Base-by-base conservation (phyloP, 2,113 vertebrate species). In the Pimephales promelas region DNA sequence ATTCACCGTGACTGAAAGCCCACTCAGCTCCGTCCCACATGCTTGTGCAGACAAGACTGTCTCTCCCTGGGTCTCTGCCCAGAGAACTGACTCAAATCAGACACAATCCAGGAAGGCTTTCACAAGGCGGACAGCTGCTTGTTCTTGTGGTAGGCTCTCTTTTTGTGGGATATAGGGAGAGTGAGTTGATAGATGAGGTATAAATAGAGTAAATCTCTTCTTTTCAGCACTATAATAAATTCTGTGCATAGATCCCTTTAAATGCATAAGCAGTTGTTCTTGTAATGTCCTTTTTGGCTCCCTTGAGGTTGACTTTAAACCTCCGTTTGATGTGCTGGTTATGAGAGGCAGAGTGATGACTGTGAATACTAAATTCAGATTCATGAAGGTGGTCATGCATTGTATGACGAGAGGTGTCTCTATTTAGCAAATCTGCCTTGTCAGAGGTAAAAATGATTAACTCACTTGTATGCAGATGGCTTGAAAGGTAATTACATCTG, bases 81-180 rank as follows among this genome's bases (percentile, higher is more conserved):
- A 64, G 34, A 68, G 70, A 76, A 75, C 82, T 68, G 59, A 45
- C 59, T 85, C 77, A 81, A 82, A 86, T 43, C 82, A 81, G 26
- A 49, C 34, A 83, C 49, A 74, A 49, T 64, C 77, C 75, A 66
- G 62, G 71, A 68, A 83, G 34, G 70, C 76, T 84, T 86, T 74
- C 59, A 22, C 43, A 49, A 74, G 78, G 76, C 9, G 43, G 81
- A 81, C 57, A 52, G 83, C 59, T 80, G 40, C 56, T 61, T 85
- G 66, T 57, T 83, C 11, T 64, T 79, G 31, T 84, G 52, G 43
- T 70, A 76, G 85, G 77, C 66, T 83, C 43, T 71, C 45, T 40
- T 14, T 43, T 71, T n/a, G 62, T 64, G 54, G n/a, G 28, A 28
- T 66, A 85, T 77, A 76, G 52, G 57, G 40, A 79, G 11, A 54